Percentiles rank a stretch among this genome's conserved stretches.
Conservation (phyloP, 30 jellyfish, hydroid and myxozoan genomes). For the Turritopsis dohrnii region DNA sequence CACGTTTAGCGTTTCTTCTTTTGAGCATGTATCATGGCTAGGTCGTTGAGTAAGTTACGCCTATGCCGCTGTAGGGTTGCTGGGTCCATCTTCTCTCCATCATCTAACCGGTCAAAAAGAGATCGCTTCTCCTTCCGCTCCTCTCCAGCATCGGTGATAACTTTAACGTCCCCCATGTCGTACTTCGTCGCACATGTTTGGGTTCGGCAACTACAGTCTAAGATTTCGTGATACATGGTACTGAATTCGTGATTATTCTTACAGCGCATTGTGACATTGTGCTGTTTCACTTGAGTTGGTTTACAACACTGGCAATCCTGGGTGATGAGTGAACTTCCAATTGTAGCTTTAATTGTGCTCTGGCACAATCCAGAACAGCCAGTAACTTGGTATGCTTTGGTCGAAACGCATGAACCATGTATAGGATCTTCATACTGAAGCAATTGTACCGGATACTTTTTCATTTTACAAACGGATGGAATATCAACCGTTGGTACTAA, state of each 20-base stretch:
- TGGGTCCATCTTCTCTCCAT: neutral
- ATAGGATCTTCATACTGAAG: conserved; percentile 14
- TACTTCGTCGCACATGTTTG: conserved; percentile 10
- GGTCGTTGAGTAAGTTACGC: conserved; percentile 13
- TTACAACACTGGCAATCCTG: conserved; percentile 78
- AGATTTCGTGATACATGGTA: conserved; percentile 17
- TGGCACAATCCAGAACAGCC: conserved; percentile 86
- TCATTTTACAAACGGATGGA: conserved; percentile 51
- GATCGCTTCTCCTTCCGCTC: neutral
- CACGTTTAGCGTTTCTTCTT: conserved; percentile 25
- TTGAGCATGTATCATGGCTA: conserved; percentile 17
- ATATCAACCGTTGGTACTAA: conserved; percentile 43
- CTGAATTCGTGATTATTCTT: conserved; percentile 38
- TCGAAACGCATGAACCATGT: conserved; percentile 59
- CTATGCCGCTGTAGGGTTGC: conserved; percentile 5
- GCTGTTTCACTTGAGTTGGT: conserved; percentile 43
- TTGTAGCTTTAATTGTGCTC: conserved; percentile 44
- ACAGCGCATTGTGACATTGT: conserved; percentile 51
- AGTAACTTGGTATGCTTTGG: conserved; percentile 45
- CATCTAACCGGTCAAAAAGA: conserved; percentile 1
- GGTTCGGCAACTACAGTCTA: conserved; percentile 18
- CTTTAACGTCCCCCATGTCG: conserved; percentile 1
- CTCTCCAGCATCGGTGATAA: conserved; percentile 5
- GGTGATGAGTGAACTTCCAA: conserved; percentile 39
- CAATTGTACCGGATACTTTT: conserved; percentile 34